Percentiles rank a stretch among this genome's conserved stretches.
phyloP scores from a whole-genome alignment of 2,797 vertebrate species.

The Cynopterus sphinx region DNA sequence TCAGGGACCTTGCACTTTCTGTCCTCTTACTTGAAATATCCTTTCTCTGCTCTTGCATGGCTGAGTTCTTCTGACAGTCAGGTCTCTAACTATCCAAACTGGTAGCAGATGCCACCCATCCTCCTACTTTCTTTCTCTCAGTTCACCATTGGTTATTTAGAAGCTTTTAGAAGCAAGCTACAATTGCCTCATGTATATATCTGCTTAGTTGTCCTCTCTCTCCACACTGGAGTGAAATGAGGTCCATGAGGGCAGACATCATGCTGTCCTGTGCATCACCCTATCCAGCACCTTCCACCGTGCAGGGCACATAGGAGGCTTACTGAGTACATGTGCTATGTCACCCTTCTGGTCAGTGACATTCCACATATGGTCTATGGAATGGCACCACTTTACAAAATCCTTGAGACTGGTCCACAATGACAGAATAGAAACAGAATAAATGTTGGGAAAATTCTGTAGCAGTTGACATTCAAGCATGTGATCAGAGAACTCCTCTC shows the following conservation, averaged over 20 bases:
- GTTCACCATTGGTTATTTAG: background rate
- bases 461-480: background rate
- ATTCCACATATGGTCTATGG: background rate
- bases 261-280: background rate
- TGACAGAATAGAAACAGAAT: background rate
- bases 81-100: background rate
- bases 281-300: fast-evolving
- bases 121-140: background rate
- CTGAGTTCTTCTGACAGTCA: background rate
- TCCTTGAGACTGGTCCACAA: background rate
- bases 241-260: background rate
- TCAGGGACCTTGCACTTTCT: background rate
- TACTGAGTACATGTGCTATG: background rate
- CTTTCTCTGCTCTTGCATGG: background rate
- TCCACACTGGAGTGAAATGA: background rate
- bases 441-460: background rate
- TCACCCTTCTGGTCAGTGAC: background rate
- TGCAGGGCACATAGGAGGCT: fast-evolving
- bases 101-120: background rate
- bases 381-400: background rate
- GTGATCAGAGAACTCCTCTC: background rate
- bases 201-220: background rate
- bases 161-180: background rate
- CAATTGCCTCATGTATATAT: background rate
- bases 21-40: background rate